Evolutionary conservation across 2,888 invertebrate species (phyloP).

Genomic region (Drosophila buzzatii): DNA sequence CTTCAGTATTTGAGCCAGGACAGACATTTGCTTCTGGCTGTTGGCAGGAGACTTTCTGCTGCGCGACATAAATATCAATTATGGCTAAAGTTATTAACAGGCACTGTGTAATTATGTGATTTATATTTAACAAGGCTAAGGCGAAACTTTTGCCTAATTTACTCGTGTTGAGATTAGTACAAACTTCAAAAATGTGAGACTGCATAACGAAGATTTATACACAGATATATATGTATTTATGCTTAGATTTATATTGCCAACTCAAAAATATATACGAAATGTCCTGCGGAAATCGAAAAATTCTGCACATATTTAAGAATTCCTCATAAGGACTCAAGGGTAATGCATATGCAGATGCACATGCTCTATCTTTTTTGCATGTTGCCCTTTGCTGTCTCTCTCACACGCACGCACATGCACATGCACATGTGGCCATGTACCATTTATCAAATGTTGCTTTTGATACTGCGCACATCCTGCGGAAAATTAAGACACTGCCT

Average conservation of each 20-base stretch:
- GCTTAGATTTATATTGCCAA: neutral
- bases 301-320: constrained; percentile 34
- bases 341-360: constrained; percentile 38
- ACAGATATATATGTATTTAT: neutral
- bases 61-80: constrained; percentile 65
- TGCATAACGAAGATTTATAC: neutral
- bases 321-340: constrained; percentile 66
- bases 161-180: constrained; percentile 17
- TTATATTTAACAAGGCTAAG: constrained; percentile 21
- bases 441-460: constrained; percentile 77
- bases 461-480: constrained; percentile 78
- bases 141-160: constrained; percentile 13
- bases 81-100: constrained; percentile 55
- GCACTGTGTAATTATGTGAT: constrained; percentile 41
- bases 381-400: constrained; percentile 17
- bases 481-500: constrained; percentile 77
- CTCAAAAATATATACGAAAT: neutral
- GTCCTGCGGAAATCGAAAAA: neutral
- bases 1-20: neutral
- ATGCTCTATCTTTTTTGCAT: constrained; percentile 13
- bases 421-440: constrained; percentile 20
- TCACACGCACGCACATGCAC: neutral
- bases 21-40: neutral
- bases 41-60: neutral
- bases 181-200: neutral